Conservation (phyloP, 2,888 invertebrate species). For the Gonocerus acuteangulatus region DNA sequence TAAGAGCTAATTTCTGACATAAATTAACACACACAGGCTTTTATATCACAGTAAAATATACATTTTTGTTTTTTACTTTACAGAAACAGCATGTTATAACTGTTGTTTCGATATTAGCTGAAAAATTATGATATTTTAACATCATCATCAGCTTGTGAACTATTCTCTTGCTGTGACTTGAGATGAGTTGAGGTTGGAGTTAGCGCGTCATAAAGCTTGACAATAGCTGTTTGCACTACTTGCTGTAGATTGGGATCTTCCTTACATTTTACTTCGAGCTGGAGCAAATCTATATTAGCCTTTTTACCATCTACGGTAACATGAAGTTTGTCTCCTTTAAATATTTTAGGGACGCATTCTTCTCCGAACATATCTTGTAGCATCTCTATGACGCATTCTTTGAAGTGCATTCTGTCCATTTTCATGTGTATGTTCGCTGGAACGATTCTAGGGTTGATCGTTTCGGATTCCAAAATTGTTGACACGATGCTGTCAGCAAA, state of each 20-base stretch:
- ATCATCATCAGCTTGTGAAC: not conserved
- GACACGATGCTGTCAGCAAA: slow-evolving; percentile 92
- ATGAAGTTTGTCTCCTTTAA: slow-evolving; percentile 79
- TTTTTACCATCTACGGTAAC: slow-evolving; percentile 77
- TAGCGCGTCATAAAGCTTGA: slow-evolving; percentile 75
- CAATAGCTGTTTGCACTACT: slow-evolving; percentile 75
- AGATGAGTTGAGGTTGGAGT: slow-evolving; percentile 47
- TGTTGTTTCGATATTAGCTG: too few relatives aligned
- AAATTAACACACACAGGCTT: too few relatives aligned
- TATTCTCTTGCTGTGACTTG: not conserved
- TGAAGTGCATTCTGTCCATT: slow-evolving; percentile 85
- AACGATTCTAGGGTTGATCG: slow-evolving; percentile 52
- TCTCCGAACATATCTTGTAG: slow-evolving; percentile 93
- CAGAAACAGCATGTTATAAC: too few relatives aligned
- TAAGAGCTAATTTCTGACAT: too few relatives aligned
- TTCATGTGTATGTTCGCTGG: slow-evolving; percentile 56
- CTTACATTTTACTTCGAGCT: slow-evolving; percentile 70
- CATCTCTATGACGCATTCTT: slow-evolving; percentile 73
- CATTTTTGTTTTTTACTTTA: too few relatives aligned
- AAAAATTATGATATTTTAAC: slow-evolving; percentile 9
- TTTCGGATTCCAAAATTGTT: slow-evolving; percentile 74
- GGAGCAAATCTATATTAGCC: slow-evolving; percentile 76
- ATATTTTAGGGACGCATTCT: slow-evolving; percentile 85
- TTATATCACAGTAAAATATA: too few relatives aligned
- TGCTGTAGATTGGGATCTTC: slow-evolving; percentile 76